Evolutionary conservation across 2,888 invertebrate genomes (phyloP).

Genomic region (Ypsolopha scabrella): DNA sequence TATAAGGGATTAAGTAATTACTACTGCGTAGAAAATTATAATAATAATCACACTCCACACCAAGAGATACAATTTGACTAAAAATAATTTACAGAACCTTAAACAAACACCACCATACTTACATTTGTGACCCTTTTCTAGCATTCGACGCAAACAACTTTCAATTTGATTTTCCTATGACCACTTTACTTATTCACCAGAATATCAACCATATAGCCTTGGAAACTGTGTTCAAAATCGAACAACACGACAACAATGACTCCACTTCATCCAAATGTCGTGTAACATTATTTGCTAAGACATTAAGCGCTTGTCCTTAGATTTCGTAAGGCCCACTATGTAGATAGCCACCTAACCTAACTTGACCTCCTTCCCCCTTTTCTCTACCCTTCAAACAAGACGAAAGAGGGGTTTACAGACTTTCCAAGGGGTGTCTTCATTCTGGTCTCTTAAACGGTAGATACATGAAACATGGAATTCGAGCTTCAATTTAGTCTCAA

Average conservation of each 20-base stretch:
- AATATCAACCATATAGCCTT: constrained; percentile 17
- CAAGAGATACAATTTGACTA: too few relatives aligned
- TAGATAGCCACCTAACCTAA: constrained; percentile 17
- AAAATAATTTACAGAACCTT: constrained; percentile 4
- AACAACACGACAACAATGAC: constrained; percentile 7
- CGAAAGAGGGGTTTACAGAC: constrained; percentile 12
- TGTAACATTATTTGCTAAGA: constrained; percentile 32
- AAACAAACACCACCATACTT: constrained; percentile 12
- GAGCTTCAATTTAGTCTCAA: constrained; percentile 49
- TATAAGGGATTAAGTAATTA: too few relatives aligned
- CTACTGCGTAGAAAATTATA: too few relatives aligned
- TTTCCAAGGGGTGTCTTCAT: background rate
- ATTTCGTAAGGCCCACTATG: constrained; percentile 27
- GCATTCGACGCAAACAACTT: constrained; percentile 14
- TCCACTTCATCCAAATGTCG: constrained; percentile 26
- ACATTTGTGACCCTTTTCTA: constrained; percentile 10
- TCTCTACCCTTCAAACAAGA: background rate
- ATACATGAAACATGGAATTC: constrained; percentile 47
- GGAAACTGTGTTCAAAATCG: constrained; percentile 18
- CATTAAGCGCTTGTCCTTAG: constrained; percentile 27
- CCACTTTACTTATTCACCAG: constrained; percentile 10
- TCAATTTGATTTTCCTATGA: constrained; percentile 27
- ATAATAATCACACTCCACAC: too few relatives aligned
- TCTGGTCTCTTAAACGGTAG: constrained; percentile 3
- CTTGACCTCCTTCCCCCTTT: constrained; percentile 16